Conservation (phyloP, 2,113 vertebrate genomes). For the Dipodomys merriami region DNA sequence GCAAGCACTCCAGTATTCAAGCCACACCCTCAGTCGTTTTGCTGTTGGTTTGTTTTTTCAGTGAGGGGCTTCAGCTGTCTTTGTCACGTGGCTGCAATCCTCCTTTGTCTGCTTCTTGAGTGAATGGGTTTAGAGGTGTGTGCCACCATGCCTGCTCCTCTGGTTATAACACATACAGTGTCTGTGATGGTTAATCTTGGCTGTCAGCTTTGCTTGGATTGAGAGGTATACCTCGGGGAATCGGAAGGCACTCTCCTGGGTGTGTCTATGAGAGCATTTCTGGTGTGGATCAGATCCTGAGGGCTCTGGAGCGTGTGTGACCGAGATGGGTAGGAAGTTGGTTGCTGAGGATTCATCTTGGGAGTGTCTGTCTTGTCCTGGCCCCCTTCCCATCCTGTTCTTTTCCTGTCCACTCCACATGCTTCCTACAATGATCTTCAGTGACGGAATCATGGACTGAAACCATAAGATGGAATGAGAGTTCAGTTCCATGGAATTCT, state of each 20-base stretch:
- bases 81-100: too few relatives aligned
- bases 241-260: too few relatives aligned
- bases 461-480: neutral
- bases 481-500: too few relatives aligned
- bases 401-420: too few relatives aligned
- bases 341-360: neutral
- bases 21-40: neutral
- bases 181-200: too few relatives aligned
- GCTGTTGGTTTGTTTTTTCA: neutral
- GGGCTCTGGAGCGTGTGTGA: neutral
- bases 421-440: neutral
- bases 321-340: neutral
- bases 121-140: too few relatives aligned
- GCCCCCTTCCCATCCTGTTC: too few relatives aligned
- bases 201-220: too few relatives aligned
- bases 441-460: neutral
- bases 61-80: neutral
- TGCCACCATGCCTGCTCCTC: too few relatives aligned
- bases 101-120: too few relatives aligned
- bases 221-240: neutral
- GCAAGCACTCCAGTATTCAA: too few relatives aligned
- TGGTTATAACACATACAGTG: neutral
- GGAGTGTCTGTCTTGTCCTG: neutral
- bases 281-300: neutral
- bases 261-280: neutral